These are phyloP conservation scores for Hipposideros armiger DNA, from an alignment of 2,113 vertebrate species.

Conservation along the genomic window DNA sequence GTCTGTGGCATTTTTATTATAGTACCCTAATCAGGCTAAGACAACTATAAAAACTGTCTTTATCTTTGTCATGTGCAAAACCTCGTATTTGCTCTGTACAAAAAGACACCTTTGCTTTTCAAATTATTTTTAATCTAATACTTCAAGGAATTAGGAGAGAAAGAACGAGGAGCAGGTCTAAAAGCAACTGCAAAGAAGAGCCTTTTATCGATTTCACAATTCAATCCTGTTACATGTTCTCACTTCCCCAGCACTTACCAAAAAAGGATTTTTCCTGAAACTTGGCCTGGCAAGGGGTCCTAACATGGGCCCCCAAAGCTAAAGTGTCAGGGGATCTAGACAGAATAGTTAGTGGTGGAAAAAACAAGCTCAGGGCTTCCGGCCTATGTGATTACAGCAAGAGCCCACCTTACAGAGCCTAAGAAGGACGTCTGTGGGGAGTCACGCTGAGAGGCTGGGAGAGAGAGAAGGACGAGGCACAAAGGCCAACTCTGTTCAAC, in stretches of 20 bases:
- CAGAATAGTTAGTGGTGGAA: neutral
- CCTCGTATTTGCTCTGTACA: neutral
- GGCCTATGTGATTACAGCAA: neutral
- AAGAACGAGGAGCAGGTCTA: neutral
- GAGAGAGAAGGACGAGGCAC: neutral
- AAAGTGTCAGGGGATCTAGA: neutral
- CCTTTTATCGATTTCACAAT: neutral
- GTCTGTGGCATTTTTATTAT: neutral
- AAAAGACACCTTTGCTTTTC: neutral
- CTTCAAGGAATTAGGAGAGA: neutral
- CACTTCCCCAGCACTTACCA: neutral
- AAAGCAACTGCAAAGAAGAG: neutral
- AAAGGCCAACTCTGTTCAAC: neutral
- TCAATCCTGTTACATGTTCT: neutral
- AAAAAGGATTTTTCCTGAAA: neutral
- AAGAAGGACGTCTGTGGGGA: neutral
- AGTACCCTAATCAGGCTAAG: neutral
- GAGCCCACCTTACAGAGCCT: neutral
- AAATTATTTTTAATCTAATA: neutral
- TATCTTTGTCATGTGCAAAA: neutral
- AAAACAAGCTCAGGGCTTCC: neutral
- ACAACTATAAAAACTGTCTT: neutral
- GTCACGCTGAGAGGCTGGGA: too few relatives aligned
- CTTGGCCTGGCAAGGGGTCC: neutral
- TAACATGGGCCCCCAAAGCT: neutral